These are phyloP conservation scores for Probaryconus sp. DNA, from an alignment of 1,140 invertebrate species.

Conservation along the genomic window DNA sequence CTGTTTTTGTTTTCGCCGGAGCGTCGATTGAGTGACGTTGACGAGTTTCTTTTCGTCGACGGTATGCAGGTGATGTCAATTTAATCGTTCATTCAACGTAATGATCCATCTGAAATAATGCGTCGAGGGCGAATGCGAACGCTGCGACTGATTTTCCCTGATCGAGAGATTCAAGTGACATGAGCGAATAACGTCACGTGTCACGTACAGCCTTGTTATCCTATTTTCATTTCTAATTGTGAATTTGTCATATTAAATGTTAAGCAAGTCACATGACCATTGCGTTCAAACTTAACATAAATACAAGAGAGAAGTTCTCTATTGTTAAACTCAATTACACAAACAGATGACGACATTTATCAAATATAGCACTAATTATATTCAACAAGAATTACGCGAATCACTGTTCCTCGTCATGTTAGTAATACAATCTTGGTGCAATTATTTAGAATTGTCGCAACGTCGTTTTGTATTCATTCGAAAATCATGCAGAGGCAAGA, in stretches of 20 bases:
- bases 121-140: conserved; percentile 45
- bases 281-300: conserved; percentile 28
- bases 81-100: conserved; percentile 48
- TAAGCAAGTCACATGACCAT: conserved; percentile 34
- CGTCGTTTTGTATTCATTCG: no score
- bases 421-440: no score
- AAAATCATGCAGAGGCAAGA: no score
- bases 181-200: conserved; percentile 58
- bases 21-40: conserved; percentile 34
- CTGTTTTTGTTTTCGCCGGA: no score
- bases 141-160: conserved; percentile 56
- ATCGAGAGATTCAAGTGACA: conserved; percentile 61
- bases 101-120: conserved; percentile 58
- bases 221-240: conserved; percentile 59
- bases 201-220: conserved; percentile 57
- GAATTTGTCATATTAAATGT: conserved; percentile 52
- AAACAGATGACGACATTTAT: conserved; percentile 9
- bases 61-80: conserved; percentile 45
- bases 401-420: no score
- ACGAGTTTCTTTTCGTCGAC: conserved; percentile 40
- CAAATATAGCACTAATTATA: neutral
- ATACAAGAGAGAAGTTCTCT: neutral
- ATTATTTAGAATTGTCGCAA: no score
- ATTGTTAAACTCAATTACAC: conserved; percentile 30
- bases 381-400: conserved; percentile 10